Conservation (phyloP, 2,113 vertebrate genomes). For the cat (Felis catus) region DNA sequence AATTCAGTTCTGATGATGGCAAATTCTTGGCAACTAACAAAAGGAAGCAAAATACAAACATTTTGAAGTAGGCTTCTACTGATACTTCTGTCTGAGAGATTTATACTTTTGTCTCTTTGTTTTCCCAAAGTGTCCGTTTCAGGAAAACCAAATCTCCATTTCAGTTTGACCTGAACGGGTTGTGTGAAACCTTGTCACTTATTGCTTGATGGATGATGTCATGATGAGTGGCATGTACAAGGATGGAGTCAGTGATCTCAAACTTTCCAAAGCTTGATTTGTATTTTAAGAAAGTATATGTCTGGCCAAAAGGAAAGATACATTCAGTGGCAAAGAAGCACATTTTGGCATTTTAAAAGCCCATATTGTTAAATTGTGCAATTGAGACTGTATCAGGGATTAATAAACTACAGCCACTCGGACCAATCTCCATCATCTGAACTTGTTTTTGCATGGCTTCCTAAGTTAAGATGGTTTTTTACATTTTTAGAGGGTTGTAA, state of each 20-base stretch:
- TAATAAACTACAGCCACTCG: neutral
- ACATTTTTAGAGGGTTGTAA: neutral
- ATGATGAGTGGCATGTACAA: conserved; percentile 66
- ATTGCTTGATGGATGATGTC: conserved; percentile 50
- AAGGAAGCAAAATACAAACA: neutral
- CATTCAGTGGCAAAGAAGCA: neutral
- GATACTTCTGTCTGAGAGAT: neutral
- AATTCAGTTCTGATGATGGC: neutral
- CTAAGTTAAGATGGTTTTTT: neutral
- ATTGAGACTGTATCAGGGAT: neutral
- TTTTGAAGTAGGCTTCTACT: conserved; percentile 2
- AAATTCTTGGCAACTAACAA: conserved; percentile 41
- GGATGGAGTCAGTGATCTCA: conserved; percentile 71
- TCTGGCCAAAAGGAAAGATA: conserved; percentile 33
- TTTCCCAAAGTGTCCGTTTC: conserved; percentile 46
- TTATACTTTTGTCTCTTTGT: conserved; percentile 5
- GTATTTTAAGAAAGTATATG: conserved; percentile 37
- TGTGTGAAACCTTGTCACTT: conserved; percentile 24
- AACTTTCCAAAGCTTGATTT: conserved; percentile 57
- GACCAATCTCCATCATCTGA: neutral
- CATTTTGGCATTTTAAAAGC: conserved; percentile 58
- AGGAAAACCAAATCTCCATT: conserved; percentile 3
- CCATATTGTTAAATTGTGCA: neutral
- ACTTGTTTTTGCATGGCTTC: neutral
- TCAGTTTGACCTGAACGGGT: conserved; percentile 53